Evolutionary conservation across 1,140 invertebrate genomes (phyloP), one percentile per base, ranked within the genome.

Genomic region (Mamestra configurata): DNA sequence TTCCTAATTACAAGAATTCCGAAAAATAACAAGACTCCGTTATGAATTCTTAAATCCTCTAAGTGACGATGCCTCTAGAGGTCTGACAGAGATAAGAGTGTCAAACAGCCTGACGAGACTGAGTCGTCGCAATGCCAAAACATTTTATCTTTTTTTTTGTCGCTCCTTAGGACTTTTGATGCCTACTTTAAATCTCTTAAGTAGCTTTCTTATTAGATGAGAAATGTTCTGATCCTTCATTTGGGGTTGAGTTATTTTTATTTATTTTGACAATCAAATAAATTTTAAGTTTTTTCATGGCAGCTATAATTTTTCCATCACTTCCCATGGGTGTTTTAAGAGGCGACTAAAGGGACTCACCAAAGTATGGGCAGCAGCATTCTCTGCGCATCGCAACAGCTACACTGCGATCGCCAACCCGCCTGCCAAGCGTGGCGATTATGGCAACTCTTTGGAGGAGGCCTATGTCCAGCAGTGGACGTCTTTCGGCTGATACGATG

Each of bases 141-240:
- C 35, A 75, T 75, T 59, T 75, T 75, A 57, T 75, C 71, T 75
- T 59, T 22, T 24, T 43, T 57, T 57, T 75, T 70, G 31, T 72
- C 46, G 40, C 49, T 72, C 31, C 10, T 24, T 20, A 27, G 46
- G 59, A 59, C 27, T 72, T 53, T 66, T 40, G 18, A 31, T 66
- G 53, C 31, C 22, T 46, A 70, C 40, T 59, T 75, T 59, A 40
- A 57, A 59, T 75, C 35, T 35, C 15, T 53, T 71, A 71, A 71
- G 68, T 24, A 53, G 68, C 46, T 71, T 53, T 71, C 49, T 53
- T 31, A 53, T 53, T 71, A 53, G 8, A 24, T 24, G 15, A 3
- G 27, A 53, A 31, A 35, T 71, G 46, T 35, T 53, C 31, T 20
- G 27, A 27, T 49, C 27, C 49, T n/a, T 71, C 24, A 51, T 71